Evolutionary conservation across 2,113 vertebrate genomes (phyloP).

Genomic region (Calidris pygmaea): DNA sequence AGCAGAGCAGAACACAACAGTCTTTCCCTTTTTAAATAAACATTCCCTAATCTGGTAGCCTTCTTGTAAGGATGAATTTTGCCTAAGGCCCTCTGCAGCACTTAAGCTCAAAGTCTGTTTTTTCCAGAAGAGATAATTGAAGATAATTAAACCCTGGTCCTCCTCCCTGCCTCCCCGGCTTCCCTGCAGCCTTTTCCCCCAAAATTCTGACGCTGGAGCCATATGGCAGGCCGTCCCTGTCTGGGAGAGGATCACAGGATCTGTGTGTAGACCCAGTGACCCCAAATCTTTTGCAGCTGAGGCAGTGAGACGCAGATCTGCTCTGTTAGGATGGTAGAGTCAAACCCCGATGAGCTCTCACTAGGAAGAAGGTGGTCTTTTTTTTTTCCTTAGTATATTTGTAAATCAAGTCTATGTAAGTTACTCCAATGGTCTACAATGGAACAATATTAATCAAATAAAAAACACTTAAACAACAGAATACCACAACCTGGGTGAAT

Average conservation of each 20-base stretch:
- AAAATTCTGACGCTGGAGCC: neutral
- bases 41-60: conserved; percentile 62
- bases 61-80: neutral
- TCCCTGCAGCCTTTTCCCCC: neutral
- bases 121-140: neutral
- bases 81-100: neutral
- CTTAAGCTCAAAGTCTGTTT: neutral
- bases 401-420: neutral
- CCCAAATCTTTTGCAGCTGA: neutral
- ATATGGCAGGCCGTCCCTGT: neutral
- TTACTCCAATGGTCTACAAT: neutral
- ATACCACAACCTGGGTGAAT: neutral
- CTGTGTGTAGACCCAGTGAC: neutral
- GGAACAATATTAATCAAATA: neutral
- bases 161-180: neutral
- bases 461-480: neutral
- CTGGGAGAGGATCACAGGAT: neutral
- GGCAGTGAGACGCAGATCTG: neutral
- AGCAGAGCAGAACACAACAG: conserved; percentile 8
- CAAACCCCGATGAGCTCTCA: neutral
- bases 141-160: neutral
- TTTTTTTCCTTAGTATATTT: neutral
- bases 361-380: neutral
- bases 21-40: conserved; percentile 50
- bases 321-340: neutral